Evolutionary conservation across 2,113 vertebrate species (phyloP).

Genomic region (Melozone crissalis): DNA sequence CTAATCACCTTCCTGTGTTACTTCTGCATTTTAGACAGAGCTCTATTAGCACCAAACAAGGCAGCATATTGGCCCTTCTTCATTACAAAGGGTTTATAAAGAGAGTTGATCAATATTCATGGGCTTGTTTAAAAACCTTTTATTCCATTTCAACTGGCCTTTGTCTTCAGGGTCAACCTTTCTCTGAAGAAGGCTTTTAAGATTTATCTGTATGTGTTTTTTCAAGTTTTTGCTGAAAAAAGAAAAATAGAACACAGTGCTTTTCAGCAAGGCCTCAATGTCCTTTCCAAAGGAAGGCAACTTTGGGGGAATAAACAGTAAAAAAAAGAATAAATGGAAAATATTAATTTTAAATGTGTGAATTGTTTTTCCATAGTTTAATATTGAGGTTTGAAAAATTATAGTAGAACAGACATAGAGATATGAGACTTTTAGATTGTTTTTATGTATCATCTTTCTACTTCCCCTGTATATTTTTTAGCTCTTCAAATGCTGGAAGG

Average conservation of each 20-base stretch:
- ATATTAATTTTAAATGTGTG: neutral
- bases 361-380: neutral
- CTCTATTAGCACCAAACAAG: neutral
- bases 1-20: neutral
- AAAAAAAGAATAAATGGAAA: neutral
- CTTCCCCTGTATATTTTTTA: neutral
- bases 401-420: neutral
- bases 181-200: neutral
- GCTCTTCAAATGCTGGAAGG: neutral
- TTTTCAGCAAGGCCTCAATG: neutral
- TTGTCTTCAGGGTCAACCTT: neutral
- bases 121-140: neutral
- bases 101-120: neutral
- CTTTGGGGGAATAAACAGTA: neutral
- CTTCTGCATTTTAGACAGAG: neutral
- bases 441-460: neutral
- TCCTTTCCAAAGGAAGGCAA: neutral
- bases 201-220: neutral
- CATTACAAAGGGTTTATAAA: neutral
- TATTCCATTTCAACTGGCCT: neutral
- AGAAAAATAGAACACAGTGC: neutral
- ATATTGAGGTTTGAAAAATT: neutral
- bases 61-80: neutral
- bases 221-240: neutral
- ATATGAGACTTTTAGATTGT: neutral